Evolutionary conservation across 2,888 invertebrate genomes (phyloP), one percentile per base, ranked within the genome.

Genomic region (Drosophila percnosoma): DNA sequence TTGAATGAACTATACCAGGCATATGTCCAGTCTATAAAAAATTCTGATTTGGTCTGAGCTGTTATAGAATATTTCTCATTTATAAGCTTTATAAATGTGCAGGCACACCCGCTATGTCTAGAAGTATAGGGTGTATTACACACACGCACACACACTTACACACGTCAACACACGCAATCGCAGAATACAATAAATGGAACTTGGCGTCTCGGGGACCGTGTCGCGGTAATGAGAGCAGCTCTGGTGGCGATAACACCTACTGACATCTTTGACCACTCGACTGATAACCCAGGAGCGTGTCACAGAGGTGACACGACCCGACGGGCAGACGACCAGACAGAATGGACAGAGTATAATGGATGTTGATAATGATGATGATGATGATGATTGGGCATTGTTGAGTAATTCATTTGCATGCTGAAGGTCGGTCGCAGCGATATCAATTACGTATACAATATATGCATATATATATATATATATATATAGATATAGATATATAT

Each of bases 351-450:
- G 34, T 10, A 29, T 38, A n/a, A 57, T 15, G 31, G 10, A 31
- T 45, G 45, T 8, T 24, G 21, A 31, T 10, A 54, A 53, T n/a
- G 15, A 15, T 13, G 21, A 54, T 24, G 54, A 27, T 38, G 27
- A 36, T 69, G 59, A 57, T 68, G 75, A 63, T 64, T 71, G 60
- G 54, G 36, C 70, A 67, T 75, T 77, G 82, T 82, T 85, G 84
- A 85, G 83, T 85, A 88, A 86, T 85, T 77, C 83, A 86, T 87
- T 85, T 79, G 81, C 75, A 70, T 79, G 74, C 74, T 83, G 86
- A 85, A 87, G 84, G 88, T 83, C 83, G 86, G 55, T 18, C 33
- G 33, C 18, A 61, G 62, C 58, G 61, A 74, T 80, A 80, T 80
- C 80, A 82, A 82, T 82, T 82, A 82, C 76, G 75, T 60, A 38